phyloP scores from a whole-genome alignment of 2,888 invertebrate species.

The Drosophila paracracens region DNA sequence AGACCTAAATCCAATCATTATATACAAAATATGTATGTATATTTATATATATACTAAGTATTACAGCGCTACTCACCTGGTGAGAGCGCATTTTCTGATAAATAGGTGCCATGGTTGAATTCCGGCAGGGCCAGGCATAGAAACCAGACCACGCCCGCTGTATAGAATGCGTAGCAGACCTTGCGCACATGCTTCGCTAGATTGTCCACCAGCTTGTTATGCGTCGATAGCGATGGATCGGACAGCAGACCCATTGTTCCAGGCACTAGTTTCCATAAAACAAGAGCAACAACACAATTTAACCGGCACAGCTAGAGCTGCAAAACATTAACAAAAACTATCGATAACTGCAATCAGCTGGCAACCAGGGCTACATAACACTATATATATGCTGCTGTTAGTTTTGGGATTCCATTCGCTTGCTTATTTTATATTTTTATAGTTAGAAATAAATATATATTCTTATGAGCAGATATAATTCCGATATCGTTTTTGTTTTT shows the following conservation, averaged over 20 bases:
- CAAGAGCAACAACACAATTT: conserved; percentile 32
- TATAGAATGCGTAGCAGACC: conserved; percentile 87
- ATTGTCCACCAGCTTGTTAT: conserved; percentile 80
- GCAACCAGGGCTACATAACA: too few species aligned
- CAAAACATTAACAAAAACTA: neutral
- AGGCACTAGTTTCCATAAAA: conserved; percentile 17
- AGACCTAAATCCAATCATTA: conserved; percentile 55
- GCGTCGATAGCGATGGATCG: conserved; percentile 92
- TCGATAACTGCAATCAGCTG: too few species aligned
- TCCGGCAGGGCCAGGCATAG: conserved; percentile 90
- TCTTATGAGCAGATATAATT: neutral
- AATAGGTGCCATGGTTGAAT: conserved; percentile 95
- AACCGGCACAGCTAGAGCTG: conserved; percentile 43
- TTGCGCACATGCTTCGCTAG: conserved; percentile 82
- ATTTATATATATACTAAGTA: too few species aligned
- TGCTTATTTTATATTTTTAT: neutral
- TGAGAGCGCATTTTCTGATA: conserved; percentile 97
- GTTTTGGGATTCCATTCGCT: neutral
- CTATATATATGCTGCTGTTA: neutral
- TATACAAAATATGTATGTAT: neutral
- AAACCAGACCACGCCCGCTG: conserved; percentile 92
- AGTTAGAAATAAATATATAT: neutral
- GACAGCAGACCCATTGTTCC: conserved; percentile 93
- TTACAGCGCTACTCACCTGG: conserved; percentile 86
- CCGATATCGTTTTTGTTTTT: neutral